These are phyloP conservation scores for Anthonomus grandis DNA, from an alignment of 1,140 invertebrate species.

Conservation along the genomic window DNA sequence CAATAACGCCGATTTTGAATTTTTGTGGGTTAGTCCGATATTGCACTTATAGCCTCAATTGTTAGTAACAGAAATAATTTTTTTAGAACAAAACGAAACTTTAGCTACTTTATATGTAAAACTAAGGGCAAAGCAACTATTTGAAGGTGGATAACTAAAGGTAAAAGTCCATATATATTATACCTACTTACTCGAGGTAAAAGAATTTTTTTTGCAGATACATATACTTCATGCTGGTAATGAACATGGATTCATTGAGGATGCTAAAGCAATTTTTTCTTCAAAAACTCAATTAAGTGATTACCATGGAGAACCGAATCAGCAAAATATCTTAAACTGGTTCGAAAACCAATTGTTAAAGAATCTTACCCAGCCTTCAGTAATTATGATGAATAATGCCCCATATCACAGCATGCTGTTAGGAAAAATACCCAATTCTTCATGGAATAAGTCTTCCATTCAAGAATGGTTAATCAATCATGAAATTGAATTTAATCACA, in stretches of 20 bases:
- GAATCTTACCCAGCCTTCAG: background rate
- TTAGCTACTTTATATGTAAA: too few relatives aligned
- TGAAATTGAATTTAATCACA: background rate
- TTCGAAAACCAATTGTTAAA: constrained; percentile 5
- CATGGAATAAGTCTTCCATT: background rate
- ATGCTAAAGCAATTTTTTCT: constrained; percentile 2
- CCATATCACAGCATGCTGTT: constrained; percentile 8
- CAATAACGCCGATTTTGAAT: too few relatives aligned
- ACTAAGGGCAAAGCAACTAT: too few relatives aligned
- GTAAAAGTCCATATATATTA: too few relatives aligned
- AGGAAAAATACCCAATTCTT: background rate
- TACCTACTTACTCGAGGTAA: too few relatives aligned
- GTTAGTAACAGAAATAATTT: too few relatives aligned
- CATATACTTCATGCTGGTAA: constrained; percentile 1
- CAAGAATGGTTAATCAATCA: background rate
- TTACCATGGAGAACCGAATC: constrained; percentile 1
- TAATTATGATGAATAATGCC: background rate
- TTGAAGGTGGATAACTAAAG: too few relatives aligned
- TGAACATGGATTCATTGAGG: background rate
- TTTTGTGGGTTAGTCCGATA: too few relatives aligned
- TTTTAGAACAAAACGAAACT: too few relatives aligned
- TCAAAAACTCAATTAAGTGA: constrained; percentile 6
- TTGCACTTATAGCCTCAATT: too few relatives aligned
- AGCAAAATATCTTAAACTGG: background rate
- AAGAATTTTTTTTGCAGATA: too few relatives aligned